Base-by-base conservation (phyloP, 53 echinoderm and acorn worm species). In the Henricia sp. region DNA sequence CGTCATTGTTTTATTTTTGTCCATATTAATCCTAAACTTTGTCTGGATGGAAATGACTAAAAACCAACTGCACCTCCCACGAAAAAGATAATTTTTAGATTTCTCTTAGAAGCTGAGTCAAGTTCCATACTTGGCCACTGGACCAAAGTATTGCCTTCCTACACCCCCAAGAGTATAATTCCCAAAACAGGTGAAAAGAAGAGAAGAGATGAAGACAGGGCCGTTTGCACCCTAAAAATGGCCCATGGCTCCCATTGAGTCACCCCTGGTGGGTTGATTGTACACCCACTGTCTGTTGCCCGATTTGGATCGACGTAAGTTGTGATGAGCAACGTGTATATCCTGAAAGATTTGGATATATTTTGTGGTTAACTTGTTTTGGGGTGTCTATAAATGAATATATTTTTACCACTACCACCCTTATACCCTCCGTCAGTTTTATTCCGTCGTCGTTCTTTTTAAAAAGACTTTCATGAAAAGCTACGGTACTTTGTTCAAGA, bases 1-100 rank as follows among this genome's bases (percentile, higher is more conserved):
- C 44, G 28, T 70, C 28, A 17, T 6, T 62, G 32, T 8, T 25
- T 30, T 71, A 30, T 46, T 42, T 59, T 43, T 46, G 51, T 51
- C 64, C 30, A 50, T 63, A 80, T 63, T 80, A 80, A 64, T 63
- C 32, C 19, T 24, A 32, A 50, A 46, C 80, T 25, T 21, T 48
- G 80, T 80, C 80, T 80, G 80, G 43, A 30, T 80, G 80, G 80
- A 80, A 43, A 62, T 80, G 80, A 80, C 80, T 80, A 80, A 80
- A 80, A 33, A 30, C 46, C 63, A 46, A 80, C 44, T 63, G 41
- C 12, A 59, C 30, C 28, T 74, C 28, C 59, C 59, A 23, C 39
- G 59, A 76, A 74, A 54, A 32, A 76, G n/a, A n/a, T n/a, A 19
- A 25, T 37, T 76, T 57, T 57, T 57, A 17, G 76, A 26, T 27